Percentiles rank a stretch among this genome's conserved stretches.
Conservation (phyloP, 2,888 invertebrate species). For the Anthophora plumipes region DNA sequence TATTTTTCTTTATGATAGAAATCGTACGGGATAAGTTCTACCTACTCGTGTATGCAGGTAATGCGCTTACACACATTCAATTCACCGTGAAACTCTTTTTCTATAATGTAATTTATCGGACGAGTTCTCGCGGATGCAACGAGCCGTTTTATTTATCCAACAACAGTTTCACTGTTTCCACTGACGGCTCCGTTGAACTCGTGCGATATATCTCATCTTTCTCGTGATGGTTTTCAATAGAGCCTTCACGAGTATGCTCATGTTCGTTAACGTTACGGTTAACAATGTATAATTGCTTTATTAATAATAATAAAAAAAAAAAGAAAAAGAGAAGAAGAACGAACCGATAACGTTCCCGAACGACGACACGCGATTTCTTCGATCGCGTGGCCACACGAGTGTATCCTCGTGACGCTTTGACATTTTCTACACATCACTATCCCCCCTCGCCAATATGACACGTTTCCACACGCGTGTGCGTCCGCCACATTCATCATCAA, state of each 20-base stretch:
- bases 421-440: constrained; percentile 40
- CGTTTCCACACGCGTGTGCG: constrained; percentile 31
- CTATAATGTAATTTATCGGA: not conserved
- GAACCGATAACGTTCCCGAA: not conserved
- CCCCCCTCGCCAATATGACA: not conserved
- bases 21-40: not conserved
- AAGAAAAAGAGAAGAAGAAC: no score
- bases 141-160: constrained; percentile 16
- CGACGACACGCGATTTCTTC: not conserved
- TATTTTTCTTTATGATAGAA: not conserved
- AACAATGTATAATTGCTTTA: constrained; percentile 9
- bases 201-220: constrained; percentile 4
- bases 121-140: constrained; percentile 9
- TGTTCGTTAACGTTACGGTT: constrained; percentile 3
- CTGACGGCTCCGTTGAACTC: constrained; percentile 5
- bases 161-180: constrained; percentile 31
- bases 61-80: not conserved
- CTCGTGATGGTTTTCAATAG: constrained; percentile 6
- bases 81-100: constrained; percentile 9
- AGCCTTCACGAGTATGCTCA: not conserved
- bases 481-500: constrained; percentile 46
- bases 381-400: not conserved
- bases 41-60: no score
- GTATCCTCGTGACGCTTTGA: constrained; percentile 26
- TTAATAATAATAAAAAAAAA: constrained; percentile 2